These are phyloP conservation scores for Capromys pilorides DNA, from an alignment of 2,797 vertebrate genomes.

Conservation along the genomic window DNA sequence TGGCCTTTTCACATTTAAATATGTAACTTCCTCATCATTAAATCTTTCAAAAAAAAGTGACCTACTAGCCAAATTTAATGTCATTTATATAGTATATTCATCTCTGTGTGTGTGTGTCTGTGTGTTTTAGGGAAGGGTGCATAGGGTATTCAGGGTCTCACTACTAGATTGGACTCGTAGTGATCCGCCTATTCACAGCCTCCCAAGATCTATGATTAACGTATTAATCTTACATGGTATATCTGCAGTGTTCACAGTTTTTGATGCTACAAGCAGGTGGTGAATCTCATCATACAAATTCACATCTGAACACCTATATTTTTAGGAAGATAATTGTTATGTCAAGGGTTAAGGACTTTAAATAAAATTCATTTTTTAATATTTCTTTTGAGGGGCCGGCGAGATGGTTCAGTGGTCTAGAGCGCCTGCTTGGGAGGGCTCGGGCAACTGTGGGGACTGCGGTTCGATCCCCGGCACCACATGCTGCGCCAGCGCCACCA, in stretches of 20 bases:
- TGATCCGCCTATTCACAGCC: too few relatives aligned
- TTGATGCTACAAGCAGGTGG: neutral
- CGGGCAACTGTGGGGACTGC: too few relatives aligned
- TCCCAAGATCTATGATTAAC: too few relatives aligned
- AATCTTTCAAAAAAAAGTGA: neutral
- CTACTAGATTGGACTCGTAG: too few relatives aligned
- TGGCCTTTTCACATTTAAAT: constrained; percentile 35
- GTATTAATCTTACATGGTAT: neutral
- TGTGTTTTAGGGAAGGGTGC: too few relatives aligned
- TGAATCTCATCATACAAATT: neutral
- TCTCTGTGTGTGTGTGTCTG: neutral
- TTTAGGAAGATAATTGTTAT: neutral
- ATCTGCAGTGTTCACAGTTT: neutral
- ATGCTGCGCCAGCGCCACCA: too few relatives aligned
- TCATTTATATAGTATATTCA: neutral
- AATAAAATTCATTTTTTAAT: neutral
- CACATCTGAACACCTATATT: neutral
- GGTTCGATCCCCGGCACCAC: too few relatives aligned
- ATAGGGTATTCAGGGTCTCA: too few relatives aligned
- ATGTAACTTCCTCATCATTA: neutral
- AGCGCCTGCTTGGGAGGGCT: too few relatives aligned
- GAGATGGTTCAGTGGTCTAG: too few relatives aligned
- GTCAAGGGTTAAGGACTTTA: constrained; percentile 20
- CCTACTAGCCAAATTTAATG: neutral
- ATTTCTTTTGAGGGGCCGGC: too few relatives aligned